Evolutionary conservation across 2,888 invertebrate species (phyloP).

Genomic region (Rhamnusium bicolor): DNA sequence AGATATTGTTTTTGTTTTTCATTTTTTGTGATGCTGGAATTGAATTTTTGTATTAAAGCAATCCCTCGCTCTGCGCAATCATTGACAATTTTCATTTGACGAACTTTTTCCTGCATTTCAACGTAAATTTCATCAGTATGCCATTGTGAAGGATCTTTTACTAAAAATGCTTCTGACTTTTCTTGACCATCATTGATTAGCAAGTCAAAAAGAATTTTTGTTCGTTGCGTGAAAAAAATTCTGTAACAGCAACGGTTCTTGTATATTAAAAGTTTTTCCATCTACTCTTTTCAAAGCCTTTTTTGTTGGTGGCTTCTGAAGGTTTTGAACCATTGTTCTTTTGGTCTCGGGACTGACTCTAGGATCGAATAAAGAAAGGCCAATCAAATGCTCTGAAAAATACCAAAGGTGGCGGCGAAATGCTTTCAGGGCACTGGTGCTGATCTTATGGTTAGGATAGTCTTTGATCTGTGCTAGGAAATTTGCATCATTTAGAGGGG

Average conservation of each 20-base stretch:
- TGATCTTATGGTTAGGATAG: background rate
- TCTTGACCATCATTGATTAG: too few species aligned
- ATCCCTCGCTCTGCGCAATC: too few species aligned
- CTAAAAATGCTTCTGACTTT: too few species aligned
- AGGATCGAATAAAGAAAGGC: too few species aligned
- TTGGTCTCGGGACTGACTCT: too few species aligned
- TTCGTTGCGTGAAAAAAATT: background rate
- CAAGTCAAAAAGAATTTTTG: too few species aligned
- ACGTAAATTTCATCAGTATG: conserved; percentile 3
- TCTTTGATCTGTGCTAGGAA: background rate
- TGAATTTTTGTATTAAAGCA: too few species aligned
- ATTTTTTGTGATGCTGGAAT: background rate
- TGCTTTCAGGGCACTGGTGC: conserved; percentile 4
- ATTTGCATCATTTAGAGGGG: background rate
- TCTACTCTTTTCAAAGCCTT: background rate
- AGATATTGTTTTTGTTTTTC: background rate
- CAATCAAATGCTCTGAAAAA: conserved; percentile 6
- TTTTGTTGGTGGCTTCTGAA: too few species aligned
- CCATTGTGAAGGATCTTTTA: conserved; percentile 1
- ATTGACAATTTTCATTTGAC: too few species aligned
- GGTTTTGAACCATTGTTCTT: too few species aligned
- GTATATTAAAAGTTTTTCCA: background rate
- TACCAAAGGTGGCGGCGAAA: conserved; percentile 1
- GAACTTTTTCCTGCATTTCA: too few species aligned
- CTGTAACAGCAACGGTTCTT: background rate